Evolutionary conservation across 2,113 vertebrate species (phyloP).

Genomic region (Euleptes europaea): DNA sequence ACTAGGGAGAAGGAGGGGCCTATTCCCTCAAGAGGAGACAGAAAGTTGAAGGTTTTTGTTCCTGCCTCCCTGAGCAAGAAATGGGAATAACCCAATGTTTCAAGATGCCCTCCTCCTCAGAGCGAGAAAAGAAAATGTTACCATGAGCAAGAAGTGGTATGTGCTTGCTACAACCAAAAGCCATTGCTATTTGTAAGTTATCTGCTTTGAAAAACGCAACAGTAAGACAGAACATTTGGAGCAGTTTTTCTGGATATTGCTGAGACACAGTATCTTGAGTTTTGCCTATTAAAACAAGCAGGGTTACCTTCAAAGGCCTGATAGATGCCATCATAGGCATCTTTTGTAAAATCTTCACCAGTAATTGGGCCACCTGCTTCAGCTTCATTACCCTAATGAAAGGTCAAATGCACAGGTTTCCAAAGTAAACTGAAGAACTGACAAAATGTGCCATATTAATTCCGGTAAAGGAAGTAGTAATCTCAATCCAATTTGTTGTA

Average conservation of each 20-base stretch:
- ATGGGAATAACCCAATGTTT: too few species aligned
- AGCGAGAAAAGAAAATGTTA: not conserved
- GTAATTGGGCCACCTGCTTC: slow-evolving; percentile 64
- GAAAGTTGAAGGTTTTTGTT: too few species aligned
- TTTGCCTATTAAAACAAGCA: slow-evolving; percentile 39
- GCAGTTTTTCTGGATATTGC: not conserved
- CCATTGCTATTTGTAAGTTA: not conserved
- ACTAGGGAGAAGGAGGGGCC: too few species aligned
- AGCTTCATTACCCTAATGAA: slow-evolving; percentile 65
- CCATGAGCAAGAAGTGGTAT: not conserved
- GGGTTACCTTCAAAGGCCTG: slow-evolving; percentile 69
- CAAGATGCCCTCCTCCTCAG: too few species aligned
- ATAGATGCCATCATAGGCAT: slow-evolving; percentile 67
- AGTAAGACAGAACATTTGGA: not conserved
- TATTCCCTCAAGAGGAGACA: too few species aligned
- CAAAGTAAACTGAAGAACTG: not conserved
- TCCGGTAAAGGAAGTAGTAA: not conserved
- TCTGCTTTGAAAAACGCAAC: not conserved
- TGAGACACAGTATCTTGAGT: not conserved
- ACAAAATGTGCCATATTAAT: not conserved
- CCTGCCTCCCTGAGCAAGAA: too few species aligned
- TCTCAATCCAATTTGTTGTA: not conserved
- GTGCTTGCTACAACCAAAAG: not conserved
- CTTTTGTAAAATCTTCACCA: slow-evolving; percentile 71
- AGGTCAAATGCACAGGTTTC: slow-evolving; percentile 34